These are phyloP conservation scores for Lepilemur ruficaudatus DNA, from an alignment of 2,797 vertebrate species.

Conservation along the genomic window DNA sequence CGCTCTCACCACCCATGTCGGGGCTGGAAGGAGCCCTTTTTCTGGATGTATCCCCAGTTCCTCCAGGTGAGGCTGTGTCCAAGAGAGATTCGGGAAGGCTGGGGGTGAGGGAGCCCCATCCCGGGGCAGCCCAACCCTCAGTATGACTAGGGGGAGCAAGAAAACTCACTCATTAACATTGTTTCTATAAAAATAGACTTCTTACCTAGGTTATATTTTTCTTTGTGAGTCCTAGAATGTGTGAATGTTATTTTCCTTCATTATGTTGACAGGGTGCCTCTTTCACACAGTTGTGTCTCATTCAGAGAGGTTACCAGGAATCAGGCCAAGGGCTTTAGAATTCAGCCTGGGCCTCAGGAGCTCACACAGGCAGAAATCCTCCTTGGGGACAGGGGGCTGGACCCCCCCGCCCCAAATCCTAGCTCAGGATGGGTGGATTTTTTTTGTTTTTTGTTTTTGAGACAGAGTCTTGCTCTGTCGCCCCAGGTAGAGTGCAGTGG, in stretches of 20 bases:
- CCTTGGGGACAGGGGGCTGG: background rate
- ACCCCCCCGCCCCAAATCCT: background rate
- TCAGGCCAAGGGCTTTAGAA: background rate
- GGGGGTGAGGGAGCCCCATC: too few species aligned
- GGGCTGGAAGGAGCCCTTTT: background rate
- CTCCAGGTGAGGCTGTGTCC: background rate
- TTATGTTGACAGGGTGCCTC: background rate
- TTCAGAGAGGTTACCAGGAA: background rate
- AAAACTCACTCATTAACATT: background rate
- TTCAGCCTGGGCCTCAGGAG: background rate
- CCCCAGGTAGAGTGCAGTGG: too few species aligned
- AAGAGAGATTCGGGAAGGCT: background rate
- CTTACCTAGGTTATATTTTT: background rate
- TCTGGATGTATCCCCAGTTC: background rate
- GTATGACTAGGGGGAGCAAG: background rate
- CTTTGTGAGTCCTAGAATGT: background rate
- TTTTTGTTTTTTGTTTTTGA: too few species aligned
- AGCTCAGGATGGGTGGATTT: background rate
- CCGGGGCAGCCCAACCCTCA: background rate
- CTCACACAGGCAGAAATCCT: background rate
- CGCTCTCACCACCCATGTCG: rapidly evolving
- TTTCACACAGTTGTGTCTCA: background rate
- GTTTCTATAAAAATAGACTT: background rate
- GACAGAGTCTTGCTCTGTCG: too few species aligned
- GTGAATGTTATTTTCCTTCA: background rate